Evolutionary conservation across 2,797 vertebrate genomes (phyloP).

Genomic region (Allobates femoralis): DNA sequence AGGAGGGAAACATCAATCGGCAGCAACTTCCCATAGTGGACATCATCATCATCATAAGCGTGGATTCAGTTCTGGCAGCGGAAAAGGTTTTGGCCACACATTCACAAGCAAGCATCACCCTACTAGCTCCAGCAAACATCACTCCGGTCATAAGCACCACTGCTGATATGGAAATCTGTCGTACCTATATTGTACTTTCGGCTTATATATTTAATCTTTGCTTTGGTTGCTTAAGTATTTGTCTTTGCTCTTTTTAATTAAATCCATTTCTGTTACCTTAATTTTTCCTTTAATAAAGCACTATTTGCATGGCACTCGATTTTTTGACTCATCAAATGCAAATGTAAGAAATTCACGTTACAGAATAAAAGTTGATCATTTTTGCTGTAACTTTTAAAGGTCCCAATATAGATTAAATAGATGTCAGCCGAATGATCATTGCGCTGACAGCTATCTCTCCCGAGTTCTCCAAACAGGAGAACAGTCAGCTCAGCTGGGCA

Average conservation of each 20-base stretch:
- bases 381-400: too few relatives aligned
- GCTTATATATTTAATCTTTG: not conserved
- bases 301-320: not conserved
- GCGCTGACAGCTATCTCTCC: too few relatives aligned
- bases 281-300: not conserved
- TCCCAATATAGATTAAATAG: too few relatives aligned
- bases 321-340: not conserved
- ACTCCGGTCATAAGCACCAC: constrained; percentile 17
- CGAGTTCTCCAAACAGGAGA: too few relatives aligned
- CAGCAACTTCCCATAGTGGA: constrained; percentile 15
- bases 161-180: not conserved
- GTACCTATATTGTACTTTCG: not conserved
- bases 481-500: too few relatives aligned
- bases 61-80: constrained; percentile 28
- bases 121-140: constrained; percentile 7
- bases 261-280: not conserved
- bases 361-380: not conserved
- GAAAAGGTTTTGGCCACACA: not conserved
- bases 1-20: constrained; percentile 39
- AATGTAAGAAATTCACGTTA: not conserved
- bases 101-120: constrained; percentile 23
- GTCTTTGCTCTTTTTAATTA: not conserved
- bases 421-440: too few relatives aligned
- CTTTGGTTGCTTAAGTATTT: not conserved
- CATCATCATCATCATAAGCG: constrained; percentile 9